phyloP scores from a whole-genome alignment of 2,888 invertebrate genomes.

The Hirtodrosophila histrioides region DNA sequence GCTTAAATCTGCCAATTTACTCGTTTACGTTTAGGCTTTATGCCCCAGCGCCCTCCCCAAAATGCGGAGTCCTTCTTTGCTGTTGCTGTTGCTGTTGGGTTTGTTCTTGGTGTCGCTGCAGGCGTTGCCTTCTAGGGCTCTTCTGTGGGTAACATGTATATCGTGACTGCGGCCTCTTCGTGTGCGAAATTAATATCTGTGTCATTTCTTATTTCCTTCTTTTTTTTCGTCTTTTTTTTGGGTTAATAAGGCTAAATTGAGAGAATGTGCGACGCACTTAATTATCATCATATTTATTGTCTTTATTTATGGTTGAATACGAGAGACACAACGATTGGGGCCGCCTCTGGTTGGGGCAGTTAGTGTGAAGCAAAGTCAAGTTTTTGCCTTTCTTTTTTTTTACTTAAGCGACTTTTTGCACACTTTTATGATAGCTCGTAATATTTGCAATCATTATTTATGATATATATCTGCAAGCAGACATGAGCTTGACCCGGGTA shows the following conservation, averaged over 20 bases:
- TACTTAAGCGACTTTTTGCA: constrained; percentile 5
- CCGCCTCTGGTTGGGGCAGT: constrained; percentile 1
- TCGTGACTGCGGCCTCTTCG: constrained; percentile 50
- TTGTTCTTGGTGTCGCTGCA: constrained; percentile 10
- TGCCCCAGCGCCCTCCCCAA: constrained; percentile 29
- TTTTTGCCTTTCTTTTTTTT: constrained; percentile 21
- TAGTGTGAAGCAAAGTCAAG: constrained; percentile 14
- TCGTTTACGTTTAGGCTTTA: constrained; percentile 79
- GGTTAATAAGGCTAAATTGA: constrained; percentile 81
- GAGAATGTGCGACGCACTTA: constrained; percentile 80
- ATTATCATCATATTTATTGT: constrained; percentile 81
- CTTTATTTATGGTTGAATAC: constrained; percentile 62
- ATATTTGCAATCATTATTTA: constrained; percentile 62
- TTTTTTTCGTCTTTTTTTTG: constrained; percentile 47
- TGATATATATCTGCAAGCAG: constrained; percentile 15
- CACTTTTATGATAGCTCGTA: constrained; percentile 42
- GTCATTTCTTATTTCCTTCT: constrained; percentile 56
- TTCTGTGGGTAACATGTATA: constrained; percentile 33
- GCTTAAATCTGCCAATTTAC: constrained; percentile 81
- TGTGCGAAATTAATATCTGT: constrained; percentile 77
- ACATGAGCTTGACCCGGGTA: background rate
- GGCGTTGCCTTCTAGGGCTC: constrained; percentile 17
- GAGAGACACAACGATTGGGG: background rate
- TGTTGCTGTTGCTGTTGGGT: constrained; percentile 2
- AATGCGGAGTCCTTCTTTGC: constrained; percentile 14